Conservation (phyloP, 2,113 vertebrate species). For the Scolopax mira region DNA sequence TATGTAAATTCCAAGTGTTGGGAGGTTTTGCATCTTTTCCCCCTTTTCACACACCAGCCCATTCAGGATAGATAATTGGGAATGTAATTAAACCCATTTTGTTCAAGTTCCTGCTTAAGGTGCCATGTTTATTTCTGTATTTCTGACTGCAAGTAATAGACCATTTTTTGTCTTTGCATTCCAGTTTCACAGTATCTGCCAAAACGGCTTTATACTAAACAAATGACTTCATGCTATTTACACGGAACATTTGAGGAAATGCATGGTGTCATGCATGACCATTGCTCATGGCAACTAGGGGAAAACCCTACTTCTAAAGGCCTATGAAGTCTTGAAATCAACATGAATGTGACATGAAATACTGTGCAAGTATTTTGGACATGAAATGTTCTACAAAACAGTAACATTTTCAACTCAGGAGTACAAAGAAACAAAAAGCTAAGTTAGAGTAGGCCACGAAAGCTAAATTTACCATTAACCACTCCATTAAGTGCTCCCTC, state of each 20-base stretch:
- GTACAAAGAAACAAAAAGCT: neutral
- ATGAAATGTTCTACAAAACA: neutral
- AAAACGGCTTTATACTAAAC: slow-evolving; percentile 15
- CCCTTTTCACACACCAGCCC: neutral
- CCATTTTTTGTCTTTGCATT: neutral
- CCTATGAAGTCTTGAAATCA: neutral
- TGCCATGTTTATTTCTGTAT: neutral
- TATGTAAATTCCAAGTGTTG: neutral
- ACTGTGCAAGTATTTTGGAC: neutral
- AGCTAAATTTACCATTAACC: neutral
- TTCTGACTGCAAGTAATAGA: neutral
- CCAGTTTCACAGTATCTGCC: neutral
- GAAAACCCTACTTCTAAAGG: neutral
- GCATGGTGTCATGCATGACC: neutral
- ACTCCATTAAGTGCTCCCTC: neutral
- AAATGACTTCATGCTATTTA: slow-evolving; percentile 44
- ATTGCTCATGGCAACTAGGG: neutral
- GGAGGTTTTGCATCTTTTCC: neutral
- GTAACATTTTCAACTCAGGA: neutral
- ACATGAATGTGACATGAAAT: neutral
- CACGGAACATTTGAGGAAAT: slow-evolving; percentile 9
- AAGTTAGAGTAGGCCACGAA: neutral
- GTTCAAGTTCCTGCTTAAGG: neutral
- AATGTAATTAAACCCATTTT: too few relatives aligned
- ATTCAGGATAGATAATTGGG: rapidly evolving